These are phyloP conservation scores for Dryas iulia DNA, from an alignment of 1,140 invertebrate species.

Conservation along the genomic window DNA sequence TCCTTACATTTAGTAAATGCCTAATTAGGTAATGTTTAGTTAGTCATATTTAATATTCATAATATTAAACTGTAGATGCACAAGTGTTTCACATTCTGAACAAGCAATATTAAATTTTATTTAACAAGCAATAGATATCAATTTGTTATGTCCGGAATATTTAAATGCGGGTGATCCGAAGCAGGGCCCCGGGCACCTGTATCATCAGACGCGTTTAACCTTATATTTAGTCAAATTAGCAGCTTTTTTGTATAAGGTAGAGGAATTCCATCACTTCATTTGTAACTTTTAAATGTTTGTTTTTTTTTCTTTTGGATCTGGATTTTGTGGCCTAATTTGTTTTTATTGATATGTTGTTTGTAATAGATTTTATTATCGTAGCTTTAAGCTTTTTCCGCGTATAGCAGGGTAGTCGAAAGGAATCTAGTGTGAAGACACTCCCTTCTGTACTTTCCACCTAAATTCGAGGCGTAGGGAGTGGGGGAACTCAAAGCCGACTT, in stretches of 20 bases:
- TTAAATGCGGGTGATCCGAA: background rate
- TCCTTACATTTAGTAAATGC: background rate
- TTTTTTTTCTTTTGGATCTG: background rate
- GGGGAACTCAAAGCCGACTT: too few species aligned
- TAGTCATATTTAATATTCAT: background rate
- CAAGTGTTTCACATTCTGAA: background rate
- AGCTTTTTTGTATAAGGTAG: background rate
- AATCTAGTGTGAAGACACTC: too few species aligned
- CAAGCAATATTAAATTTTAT: background rate
- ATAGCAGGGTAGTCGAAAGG: too few species aligned
- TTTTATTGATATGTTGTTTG: background rate
- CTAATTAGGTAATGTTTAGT: background rate
- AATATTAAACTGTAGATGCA: background rate
- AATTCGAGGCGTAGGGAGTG: too few species aligned
- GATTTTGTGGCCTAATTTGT: background rate
- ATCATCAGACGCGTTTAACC: conserved; percentile 3
- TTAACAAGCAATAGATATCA: background rate
- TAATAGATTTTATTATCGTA: too few species aligned
- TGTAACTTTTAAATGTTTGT: background rate
- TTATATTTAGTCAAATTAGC: conserved; percentile 14
- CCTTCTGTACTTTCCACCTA: too few species aligned
- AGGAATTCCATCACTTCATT: background rate
- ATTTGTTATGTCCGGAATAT: background rate
- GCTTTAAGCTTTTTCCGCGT: too few species aligned
- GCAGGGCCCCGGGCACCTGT: conserved; percentile 11